These are phyloP conservation scores for Hesperia comma DNA, from an alignment of 2,888 invertebrate genomes.

Conservation along the genomic window DNA sequence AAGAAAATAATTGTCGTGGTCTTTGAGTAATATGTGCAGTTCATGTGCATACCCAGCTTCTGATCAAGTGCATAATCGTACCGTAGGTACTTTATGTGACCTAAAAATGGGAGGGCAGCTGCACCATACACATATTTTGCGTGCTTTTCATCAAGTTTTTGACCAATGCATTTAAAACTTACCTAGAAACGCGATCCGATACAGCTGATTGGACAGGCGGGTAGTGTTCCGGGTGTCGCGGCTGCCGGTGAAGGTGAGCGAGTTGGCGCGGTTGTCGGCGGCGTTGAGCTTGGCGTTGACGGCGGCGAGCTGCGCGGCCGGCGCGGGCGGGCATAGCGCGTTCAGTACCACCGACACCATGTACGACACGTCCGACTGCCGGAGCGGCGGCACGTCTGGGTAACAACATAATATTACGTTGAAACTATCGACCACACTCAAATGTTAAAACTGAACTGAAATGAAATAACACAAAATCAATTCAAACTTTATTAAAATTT, in stretches of 20 bases:
- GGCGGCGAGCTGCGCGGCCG: constrained; percentile 89
- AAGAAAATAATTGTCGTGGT: no score
- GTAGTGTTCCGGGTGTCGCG: constrained; percentile 91
- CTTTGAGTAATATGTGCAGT: no score
- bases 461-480: no score
- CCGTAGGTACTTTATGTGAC: no score
- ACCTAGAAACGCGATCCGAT: constrained; percentile 92
- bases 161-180: constrained; percentile 46
- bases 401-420: neutral
- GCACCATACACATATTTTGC: no score
- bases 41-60: no score
- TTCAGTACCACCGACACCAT: constrained; percentile 94
- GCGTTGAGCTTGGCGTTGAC: constrained; percentile 88
- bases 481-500: no score
- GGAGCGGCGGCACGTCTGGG: constrained; percentile 93
- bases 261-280: constrained; percentile 90
- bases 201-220: constrained; percentile 90
- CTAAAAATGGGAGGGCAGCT: no score
- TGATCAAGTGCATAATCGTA: no score
- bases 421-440: no score
- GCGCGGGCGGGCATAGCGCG: constrained; percentile 86
- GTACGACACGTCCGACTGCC: constrained; percentile 95
- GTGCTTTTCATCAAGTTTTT: no score
- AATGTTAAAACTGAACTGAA: no score
- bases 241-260: constrained; percentile 91